Percentiles rank a stretch among this genome's conserved stretches.
These are phyloP conservation scores for Ricordea florida DNA, from an alignment of 92 coral and sea anemone genomes.

Conservation along the genomic window DNA sequence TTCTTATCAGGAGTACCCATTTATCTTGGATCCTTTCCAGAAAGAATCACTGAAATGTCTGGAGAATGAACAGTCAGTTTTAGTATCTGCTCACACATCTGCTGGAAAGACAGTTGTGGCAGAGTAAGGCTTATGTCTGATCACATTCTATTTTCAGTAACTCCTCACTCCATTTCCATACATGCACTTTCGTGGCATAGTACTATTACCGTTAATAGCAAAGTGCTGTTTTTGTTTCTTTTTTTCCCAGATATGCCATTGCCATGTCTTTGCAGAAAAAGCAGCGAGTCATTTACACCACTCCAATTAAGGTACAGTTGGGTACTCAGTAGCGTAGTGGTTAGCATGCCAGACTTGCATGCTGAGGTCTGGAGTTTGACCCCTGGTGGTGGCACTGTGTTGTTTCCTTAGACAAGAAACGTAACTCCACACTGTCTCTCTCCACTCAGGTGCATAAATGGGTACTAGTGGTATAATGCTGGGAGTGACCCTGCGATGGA, in stretches of 20 bases:
- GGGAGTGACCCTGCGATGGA: no score
- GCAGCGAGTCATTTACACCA: constrained; percentile 96
- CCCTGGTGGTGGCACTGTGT: no score
- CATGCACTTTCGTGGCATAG: background rate
- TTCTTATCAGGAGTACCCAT: constrained; percentile 86
- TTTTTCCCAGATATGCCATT: constrained; percentile 83
- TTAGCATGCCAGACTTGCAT: no score
- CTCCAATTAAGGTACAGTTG: constrained; percentile 98
- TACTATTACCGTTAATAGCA: background rate
- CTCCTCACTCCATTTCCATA: background rate
- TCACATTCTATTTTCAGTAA: background rate
- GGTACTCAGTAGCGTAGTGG: no score
- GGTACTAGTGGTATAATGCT: no score
- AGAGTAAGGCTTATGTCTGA: constrained; percentile 65
- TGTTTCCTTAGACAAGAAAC: no score
- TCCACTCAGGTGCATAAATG: no score
- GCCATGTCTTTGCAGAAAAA: constrained; percentile 92
- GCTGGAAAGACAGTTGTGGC: constrained; percentile 99
- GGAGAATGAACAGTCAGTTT: constrained; percentile 93
- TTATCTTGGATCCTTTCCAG: constrained; percentile 98
- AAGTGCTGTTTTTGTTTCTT: background rate
- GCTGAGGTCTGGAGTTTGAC: no score
- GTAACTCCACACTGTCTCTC: no score
- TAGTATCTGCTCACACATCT: constrained; percentile 97
- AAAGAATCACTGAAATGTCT: constrained; percentile 95